Evolutionary conservation across 1,140 invertebrate genomes (phyloP).

Genomic region (Xylocopa sonorina): DNA sequence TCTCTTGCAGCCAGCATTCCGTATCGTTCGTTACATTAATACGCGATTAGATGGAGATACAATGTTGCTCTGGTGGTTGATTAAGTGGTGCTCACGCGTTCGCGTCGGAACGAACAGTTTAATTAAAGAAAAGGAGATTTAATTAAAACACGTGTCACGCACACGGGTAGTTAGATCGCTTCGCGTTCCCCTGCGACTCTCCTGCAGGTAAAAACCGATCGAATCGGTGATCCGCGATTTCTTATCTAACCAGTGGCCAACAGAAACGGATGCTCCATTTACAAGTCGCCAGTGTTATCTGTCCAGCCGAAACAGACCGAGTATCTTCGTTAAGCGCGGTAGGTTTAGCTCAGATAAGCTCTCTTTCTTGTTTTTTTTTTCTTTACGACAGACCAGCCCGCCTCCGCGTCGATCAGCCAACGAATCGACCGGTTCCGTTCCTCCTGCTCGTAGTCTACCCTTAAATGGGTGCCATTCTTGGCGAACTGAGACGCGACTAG

Average conservation of each 20-base stretch:
- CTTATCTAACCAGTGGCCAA: not conserved
- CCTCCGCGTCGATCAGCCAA: slow-evolving; percentile 6
- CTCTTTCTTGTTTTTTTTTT: too few relatives aligned
- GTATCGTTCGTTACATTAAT: not conserved
- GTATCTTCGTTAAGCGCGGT: slow-evolving; percentile 31
- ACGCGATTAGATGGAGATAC: not conserved
- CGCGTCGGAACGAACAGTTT: not conserved
- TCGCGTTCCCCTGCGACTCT: not conserved
- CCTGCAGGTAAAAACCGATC: not conserved
- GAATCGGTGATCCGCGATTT: not conserved
- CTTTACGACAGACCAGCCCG: slow-evolving; percentile 25
- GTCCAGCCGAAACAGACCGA: not conserved
- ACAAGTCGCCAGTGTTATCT: slow-evolving; percentile 33
- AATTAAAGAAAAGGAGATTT: too few relatives aligned
- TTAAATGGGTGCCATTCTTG: not conserved
- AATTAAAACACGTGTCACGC: not conserved
- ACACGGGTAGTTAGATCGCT: not conserved
- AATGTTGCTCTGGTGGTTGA: not conserved
- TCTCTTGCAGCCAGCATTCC: too few relatives aligned
- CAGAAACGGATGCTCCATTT: slow-evolving; percentile 27
- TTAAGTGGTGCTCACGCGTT: not conserved
- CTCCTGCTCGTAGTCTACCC: not conserved
- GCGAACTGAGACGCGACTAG: not conserved
- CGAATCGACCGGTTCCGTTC: not conserved
- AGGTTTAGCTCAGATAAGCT: slow-evolving; percentile 1